Evolutionary conservation across 2,797 vertebrate species (phyloP).

Genomic region (Malurus leucopterus): DNA sequence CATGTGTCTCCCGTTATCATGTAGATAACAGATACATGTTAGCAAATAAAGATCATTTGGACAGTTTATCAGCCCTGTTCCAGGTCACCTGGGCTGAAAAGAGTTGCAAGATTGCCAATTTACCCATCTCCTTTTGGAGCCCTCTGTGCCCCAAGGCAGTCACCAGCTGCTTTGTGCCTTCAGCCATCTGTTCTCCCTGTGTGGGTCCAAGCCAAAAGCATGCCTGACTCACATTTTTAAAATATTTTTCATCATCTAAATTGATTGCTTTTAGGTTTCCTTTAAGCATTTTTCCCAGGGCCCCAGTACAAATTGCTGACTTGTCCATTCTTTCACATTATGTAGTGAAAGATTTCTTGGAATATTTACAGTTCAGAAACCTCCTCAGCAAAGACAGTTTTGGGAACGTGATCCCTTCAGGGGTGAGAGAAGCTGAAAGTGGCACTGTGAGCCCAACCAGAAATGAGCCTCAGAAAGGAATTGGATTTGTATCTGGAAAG

Average conservation of each 20-base stretch:
- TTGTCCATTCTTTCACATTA: background rate
- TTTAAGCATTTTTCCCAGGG: background rate
- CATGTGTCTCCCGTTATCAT: background rate
- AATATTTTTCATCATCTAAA: background rate
- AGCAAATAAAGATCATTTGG: background rate
- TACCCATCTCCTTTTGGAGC: background rate
- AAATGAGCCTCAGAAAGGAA: background rate
- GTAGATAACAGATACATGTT: background rate
- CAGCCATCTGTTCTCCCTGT: constrained; percentile 25
- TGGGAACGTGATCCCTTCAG: background rate
- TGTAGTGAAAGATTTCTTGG: background rate
- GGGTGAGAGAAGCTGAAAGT: background rate
- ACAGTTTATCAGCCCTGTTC: background rate
- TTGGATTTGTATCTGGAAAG: background rate
- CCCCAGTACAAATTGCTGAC: background rate
- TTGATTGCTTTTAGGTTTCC: background rate
- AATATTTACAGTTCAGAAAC: background rate
- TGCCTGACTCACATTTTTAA: background rate
- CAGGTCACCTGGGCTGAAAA: constrained; percentile 4
- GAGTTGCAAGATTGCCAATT: background rate
- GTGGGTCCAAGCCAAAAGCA: background rate
- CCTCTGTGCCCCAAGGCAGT: background rate
- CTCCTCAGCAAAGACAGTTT: background rate
- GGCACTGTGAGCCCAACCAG: background rate
- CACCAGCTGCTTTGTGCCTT: constrained; percentile 27